Percentiles rank a stretch among this genome's conserved stretches.
Evolutionary conservation across 2,113 vertebrate species (phyloP).

Genomic region (Mionectes macconnelli): DNA sequence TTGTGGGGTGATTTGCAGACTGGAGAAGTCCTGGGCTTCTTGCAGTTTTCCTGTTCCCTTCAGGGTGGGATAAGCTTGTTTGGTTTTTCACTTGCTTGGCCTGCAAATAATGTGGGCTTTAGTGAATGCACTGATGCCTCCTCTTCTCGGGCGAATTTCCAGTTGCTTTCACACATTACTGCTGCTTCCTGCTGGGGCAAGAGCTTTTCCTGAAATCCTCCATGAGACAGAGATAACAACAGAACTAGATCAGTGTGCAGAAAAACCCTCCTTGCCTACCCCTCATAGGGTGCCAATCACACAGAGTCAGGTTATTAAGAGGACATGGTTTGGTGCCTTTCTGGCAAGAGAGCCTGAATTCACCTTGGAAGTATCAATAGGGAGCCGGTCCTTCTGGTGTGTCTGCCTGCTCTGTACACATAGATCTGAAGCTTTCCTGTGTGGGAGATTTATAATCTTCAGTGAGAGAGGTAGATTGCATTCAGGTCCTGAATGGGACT

Average conservation of each 20-base stretch:
- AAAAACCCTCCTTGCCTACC: neutral
- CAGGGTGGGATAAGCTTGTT: neutral
- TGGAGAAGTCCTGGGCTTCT: neutral
- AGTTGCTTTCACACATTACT: neutral
- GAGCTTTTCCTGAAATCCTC: neutral
- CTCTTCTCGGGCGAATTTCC: neutral
- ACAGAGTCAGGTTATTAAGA: fast-evolving
- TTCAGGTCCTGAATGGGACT: neutral
- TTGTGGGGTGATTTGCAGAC: neutral
- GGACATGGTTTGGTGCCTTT: neutral
- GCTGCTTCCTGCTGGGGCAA: neutral
- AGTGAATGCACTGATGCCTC: neutral
- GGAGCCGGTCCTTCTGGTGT: neutral
- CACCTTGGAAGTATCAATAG: neutral
- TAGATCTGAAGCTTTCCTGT: neutral
- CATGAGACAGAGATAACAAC: neutral
- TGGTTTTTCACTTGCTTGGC: neutral
- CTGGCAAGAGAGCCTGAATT: neutral
- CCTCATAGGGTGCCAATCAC: neutral
- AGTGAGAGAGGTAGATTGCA: neutral
- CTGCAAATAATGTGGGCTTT: neutral
- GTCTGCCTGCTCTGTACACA: neutral
- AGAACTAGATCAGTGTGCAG: neutral
- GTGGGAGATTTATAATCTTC: neutral
- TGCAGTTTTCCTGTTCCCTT: neutral